Evolutionary conservation across 2,113 vertebrate species (phyloP).

Genomic region (Ctenodactylus gundi): DNA sequence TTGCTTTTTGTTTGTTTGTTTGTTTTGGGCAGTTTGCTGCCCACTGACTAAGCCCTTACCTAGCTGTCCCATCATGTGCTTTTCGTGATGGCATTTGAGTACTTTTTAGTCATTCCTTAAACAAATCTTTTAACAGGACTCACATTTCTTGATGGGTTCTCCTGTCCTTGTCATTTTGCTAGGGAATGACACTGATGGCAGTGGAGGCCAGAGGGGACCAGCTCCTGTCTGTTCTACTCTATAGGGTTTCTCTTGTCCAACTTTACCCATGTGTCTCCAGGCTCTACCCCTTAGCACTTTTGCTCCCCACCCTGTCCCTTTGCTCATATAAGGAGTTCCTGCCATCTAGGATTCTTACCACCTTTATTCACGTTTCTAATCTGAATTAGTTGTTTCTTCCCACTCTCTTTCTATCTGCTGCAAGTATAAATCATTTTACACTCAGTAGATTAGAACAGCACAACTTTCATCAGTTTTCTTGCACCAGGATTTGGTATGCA

Average conservation of each 20-base stretch:
- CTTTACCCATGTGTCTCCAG: rapidly evolving
- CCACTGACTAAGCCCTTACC: background rate
- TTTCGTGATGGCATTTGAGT: background rate
- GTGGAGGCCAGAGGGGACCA: background rate
- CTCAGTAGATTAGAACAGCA: background rate
- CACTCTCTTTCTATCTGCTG: too few relatives aligned
- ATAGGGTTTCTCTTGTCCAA: background rate
- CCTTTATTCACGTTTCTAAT: background rate
- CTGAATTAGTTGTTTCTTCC: too few relatives aligned
- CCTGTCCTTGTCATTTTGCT: background rate
- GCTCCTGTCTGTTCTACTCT: too few relatives aligned
- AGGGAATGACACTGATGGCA: background rate
- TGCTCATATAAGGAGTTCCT: background rate
- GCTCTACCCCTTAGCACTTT: background rate
- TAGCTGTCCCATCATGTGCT: background rate
- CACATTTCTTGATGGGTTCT: background rate
- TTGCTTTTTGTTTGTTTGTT: background rate
- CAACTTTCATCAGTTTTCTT: background rate
- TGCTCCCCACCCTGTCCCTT: rapidly evolving
- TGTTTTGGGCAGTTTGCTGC: too few relatives aligned
- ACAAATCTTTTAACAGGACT: background rate
- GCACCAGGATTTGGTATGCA: background rate
- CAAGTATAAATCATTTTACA: background rate
- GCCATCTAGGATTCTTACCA: background rate
- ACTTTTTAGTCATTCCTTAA: background rate